Conservation (phyloP, 2,113 vertebrate genomes). For the Collichthys lucidus region DNA sequence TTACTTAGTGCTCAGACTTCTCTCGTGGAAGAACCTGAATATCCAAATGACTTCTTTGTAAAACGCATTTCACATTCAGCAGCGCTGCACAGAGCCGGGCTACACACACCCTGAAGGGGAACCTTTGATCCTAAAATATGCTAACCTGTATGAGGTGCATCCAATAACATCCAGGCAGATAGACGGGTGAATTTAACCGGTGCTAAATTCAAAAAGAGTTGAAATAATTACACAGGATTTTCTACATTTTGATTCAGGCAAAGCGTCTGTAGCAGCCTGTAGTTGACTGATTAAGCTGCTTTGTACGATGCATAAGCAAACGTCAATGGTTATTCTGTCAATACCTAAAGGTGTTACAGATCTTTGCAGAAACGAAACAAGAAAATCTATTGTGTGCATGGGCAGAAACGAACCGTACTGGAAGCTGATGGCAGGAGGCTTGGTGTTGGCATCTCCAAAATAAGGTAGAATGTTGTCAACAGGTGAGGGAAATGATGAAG, state of each 20-base stretch:
- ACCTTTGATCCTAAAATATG: not conserved
- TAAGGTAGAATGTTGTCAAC: not conserved
- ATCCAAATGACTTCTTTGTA: constrained; percentile 13
- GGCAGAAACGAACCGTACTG: not conserved
- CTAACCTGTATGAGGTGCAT: not conserved
- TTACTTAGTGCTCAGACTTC: constrained; percentile 20
- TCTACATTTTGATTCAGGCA: not conserved
- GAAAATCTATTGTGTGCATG: not conserved
- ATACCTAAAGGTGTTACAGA: not conserved
- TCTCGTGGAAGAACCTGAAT: not conserved
- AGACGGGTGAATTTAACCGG: not conserved
- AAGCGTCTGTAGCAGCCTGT: not conserved
- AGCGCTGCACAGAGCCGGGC: not conserved
- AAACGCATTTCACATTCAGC: constrained; percentile 18
- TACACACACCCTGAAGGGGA: not conserved
- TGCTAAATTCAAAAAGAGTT: not conserved
- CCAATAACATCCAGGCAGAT: not conserved
- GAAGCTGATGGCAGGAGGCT: not conserved
- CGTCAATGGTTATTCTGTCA: not conserved
- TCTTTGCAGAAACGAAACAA: not conserved
- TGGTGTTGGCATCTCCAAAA: not conserved
- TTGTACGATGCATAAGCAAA: not conserved
- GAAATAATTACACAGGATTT: not conserved
- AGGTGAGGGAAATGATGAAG: not conserved
- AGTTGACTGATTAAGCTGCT: too few relatives aligned